Percentiles rank a stretch among this genome's conserved stretches.
Evolutionary conservation across 23 tunicate genomes (phyloP).

Genomic region (Styela plicata): DNA sequence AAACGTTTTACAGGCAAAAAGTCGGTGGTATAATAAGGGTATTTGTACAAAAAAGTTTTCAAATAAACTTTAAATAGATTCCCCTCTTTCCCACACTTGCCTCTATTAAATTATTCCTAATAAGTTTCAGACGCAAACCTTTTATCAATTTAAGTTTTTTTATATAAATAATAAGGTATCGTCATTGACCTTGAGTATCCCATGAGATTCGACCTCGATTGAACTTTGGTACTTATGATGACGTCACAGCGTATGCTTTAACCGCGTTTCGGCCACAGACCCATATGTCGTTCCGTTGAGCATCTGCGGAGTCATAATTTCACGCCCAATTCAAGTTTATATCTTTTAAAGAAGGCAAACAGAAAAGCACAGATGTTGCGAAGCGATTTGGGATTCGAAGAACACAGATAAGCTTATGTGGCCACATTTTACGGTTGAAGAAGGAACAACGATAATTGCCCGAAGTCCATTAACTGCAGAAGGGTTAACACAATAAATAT

Average conservation of each 20-base stretch:
- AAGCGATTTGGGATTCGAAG: neutral
- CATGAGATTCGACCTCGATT: neutral
- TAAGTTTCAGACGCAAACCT: too few species aligned
- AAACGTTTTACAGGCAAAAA: too few species aligned
- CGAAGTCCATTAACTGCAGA: neutral
- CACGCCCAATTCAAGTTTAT: neutral
- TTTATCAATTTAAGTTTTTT: too few species aligned
- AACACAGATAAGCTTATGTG: neutral
- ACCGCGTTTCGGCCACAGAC: neutral
- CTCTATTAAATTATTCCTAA: too few species aligned
- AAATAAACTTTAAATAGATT: too few species aligned
- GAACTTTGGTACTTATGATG: neutral
- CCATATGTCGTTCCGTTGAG: neutral
- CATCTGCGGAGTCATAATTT: neutral
- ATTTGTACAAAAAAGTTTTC: too few species aligned
- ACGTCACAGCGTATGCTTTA: neutral
- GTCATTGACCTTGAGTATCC: too few species aligned
- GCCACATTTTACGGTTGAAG: neutral
- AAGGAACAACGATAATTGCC: neutral
- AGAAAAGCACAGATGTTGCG: neutral
- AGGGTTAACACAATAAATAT: too few species aligned
- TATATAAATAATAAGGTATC: too few species aligned
- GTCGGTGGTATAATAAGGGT: too few species aligned
- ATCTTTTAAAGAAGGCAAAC: neutral
- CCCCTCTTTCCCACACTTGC: too few species aligned